A percentile compares a stretch with the other conserved stretches of the same genome.
phyloP scores from a whole-genome alignment of 2,888 invertebrate genomes.

The Fabriciana adippe region DNA sequence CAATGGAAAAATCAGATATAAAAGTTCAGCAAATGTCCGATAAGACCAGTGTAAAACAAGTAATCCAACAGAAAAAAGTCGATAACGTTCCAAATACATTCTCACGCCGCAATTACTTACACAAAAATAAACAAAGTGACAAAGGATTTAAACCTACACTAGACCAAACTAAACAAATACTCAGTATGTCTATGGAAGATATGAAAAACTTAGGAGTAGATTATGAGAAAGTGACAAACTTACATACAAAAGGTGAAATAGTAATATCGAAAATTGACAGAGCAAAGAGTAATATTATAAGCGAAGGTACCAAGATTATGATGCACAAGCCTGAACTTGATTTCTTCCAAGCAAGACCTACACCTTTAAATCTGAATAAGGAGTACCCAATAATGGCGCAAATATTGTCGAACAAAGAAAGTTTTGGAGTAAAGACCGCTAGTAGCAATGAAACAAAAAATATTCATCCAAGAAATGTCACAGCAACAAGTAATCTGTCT shows the following conservation, averaged over 20 bases:
- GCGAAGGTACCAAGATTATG: slow-evolving; percentile 23
- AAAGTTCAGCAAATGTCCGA: slow-evolving; percentile 2
- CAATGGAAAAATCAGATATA: slow-evolving; percentile 33
- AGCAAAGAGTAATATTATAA: slow-evolving; percentile 25
- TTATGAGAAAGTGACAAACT: slow-evolving; percentile 39
- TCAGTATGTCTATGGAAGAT: slow-evolving; percentile 20
- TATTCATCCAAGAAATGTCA: slow-evolving; percentile 6
- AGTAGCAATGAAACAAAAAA: slow-evolving; percentile 21
- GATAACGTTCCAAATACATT: slow-evolving; percentile 69
- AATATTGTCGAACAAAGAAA: slow-evolving; percentile 29
- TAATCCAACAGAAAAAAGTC: slow-evolving; percentile 53
- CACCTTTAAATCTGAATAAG: slow-evolving; percentile 9
- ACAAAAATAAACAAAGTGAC: slow-evolving; percentile 66
- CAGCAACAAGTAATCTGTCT: slow-evolving; percentile 42
- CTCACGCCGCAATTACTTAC: slow-evolving; percentile 70
- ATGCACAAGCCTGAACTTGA: slow-evolving; percentile 18
- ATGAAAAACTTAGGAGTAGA: slow-evolving; percentile 25
- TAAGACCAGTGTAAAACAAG: slow-evolving; percentile 45
- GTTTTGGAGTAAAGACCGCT: neutral
- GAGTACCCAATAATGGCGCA: slow-evolving; percentile 38
- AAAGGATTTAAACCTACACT: slow-evolving; percentile 48
- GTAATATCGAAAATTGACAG: slow-evolving; percentile 38
- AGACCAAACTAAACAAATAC: slow-evolving; percentile 27
- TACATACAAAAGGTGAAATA: slow-evolving; percentile 41
- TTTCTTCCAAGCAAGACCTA: neutral